Evolutionary conservation across 2,888 invertebrate genomes (phyloP), one percentile per base, ranked within the genome.

Genomic region (Epistrophe eligans): DNA sequence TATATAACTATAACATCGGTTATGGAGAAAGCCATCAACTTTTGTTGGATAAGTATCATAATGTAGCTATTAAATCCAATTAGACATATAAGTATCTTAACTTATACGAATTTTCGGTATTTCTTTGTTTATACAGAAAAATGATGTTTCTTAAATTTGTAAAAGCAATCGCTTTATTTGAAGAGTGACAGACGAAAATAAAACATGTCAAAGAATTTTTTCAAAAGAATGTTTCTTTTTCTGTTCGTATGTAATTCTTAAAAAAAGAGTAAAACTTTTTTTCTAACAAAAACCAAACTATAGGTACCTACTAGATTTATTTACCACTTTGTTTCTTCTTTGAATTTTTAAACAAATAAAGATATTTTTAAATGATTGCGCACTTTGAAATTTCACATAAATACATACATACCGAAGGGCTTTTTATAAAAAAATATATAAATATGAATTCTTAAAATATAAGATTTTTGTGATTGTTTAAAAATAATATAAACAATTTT

Each of bases 31-130:
- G 4, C 15, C 17, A 35, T 13, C 11, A 57, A 57, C 2, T 4
- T n/a, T 32, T 35, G 6, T 24, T 24, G 52, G 57, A 19, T 57
- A n/a, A 57, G 35, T 17, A 38, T 58, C 58, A 17, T 38, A 38
- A 58, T 58, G 58, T 58, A 58, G 58, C 58, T 38, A 58, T 58
- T 58, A 58, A 58, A 58, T 17, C 35, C 58, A 58, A 38, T 58
- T 58, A 58, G 58, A 38, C 11, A 1, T 55, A n/a, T n/a, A n/a
- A n/a, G n/a, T n/a, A 15, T n/a, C 3, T 28, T 9, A 4, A 50
- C 11, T 5, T 17, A 11, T 28, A 15, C 15, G 13, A 17, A 0
- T 58, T 17, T 38, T 17, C 32, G 10, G 55, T 8, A n/a, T 35
- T 32, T 57, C 35, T 35, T 57, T 35, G 35, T 57, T 55, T 52